Evolutionary conservation across 2,888 invertebrate species (phyloP), one percentile per base, ranked within the genome.

Genomic region (Melanargia galathea): DNA sequence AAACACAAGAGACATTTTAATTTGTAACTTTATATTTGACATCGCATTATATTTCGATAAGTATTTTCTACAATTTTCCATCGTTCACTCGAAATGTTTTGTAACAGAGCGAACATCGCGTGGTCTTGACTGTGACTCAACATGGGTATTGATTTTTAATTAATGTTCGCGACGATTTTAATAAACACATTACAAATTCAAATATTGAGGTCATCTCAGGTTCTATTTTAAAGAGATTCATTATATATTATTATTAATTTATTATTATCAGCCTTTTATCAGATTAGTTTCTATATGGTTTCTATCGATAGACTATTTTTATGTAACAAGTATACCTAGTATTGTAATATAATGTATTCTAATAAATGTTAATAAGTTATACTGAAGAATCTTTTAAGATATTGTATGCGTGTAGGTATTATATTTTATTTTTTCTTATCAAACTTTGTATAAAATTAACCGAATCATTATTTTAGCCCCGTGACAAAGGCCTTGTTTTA

Each of bases 111-210:
- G 40, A 62, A 30, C 51, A 52, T 22, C 62, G 40, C 16, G 10
- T 40, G 24, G 33, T 40, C 43, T 43, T 35, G 43, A 38, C 11
- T 59, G 45, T 55, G 62, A 54, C 46, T 68, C 63, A 62, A 40
- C n/a, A 16, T 73, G n/a, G n/a, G n/a, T n/a, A 72, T 72, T 69
- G 68, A 69, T 70, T 72, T 70, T 67, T 64, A 63, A 67, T 70
- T 70, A 70, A 62, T 62, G 24, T 51, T 60, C 40, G 48, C 49
- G 62, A 60, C 55, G 64, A 65, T 60, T 62, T 65, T 69, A 63
- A n/a, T n/a, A 70, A 67, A 63, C 48, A 52, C 45, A 65, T 62
- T 67, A 62, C 60, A 58, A 64, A 66, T 66, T 55, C n/a, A 59
- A 57, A 48, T 59, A 67, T 70, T 58, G 63, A 64, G 68, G 70